Percentiles rank a stretch among this genome's conserved stretches.
phyloP scores from a whole-genome alignment of 2,888 invertebrate genomes.

The Carterocephalus palaemon region DNA sequence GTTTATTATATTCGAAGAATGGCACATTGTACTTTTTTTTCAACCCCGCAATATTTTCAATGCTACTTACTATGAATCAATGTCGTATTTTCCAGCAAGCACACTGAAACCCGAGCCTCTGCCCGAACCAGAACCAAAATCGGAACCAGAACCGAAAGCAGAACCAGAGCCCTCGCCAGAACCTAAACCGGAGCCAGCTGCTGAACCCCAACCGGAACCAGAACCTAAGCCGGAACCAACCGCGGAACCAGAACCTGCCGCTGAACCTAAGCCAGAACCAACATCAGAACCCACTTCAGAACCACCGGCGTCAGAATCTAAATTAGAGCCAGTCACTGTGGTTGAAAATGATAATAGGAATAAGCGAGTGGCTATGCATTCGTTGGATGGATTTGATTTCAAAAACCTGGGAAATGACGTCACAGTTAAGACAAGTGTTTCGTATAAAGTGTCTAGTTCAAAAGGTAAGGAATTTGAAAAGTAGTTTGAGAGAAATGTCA shows the following conservation, averaged over 20 bases:
- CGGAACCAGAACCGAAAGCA: slow-evolving; percentile 41
- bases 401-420: slow-evolving; percentile 80
- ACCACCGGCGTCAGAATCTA: slow-evolving; percentile 37
- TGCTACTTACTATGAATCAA: too few relatives aligned
- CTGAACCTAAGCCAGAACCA: slow-evolving; percentile 50
- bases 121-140: slow-evolving; percentile 36
- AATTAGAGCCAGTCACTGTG: slow-evolving; percentile 58
- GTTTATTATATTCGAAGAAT: too few relatives aligned
- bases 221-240: slow-evolving; percentile 46
- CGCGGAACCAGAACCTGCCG: slow-evolving; percentile 54
- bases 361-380: slow-evolving; percentile 77
- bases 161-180: slow-evolving; percentile 37
- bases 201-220: slow-evolving; percentile 41
- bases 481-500: too few relatives aligned
- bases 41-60: neutral
- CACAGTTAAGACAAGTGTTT: slow-evolving; percentile 88
- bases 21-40: neutral
- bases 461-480: too few relatives aligned
- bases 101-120: slow-evolving; percentile 50
- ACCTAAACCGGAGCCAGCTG: slow-evolving; percentile 37
- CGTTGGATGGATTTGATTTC: slow-evolving; percentile 65
- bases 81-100: slow-evolving; percentile 40
- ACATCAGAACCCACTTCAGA: slow-evolving; percentile 59
- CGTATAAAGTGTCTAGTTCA: slow-evolving; percentile 85
- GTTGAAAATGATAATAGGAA: slow-evolving; percentile 66